phyloP scores from a whole-genome alignment of 2,797 vertebrate genomes.

The Crypturellus tataupa region DNA sequence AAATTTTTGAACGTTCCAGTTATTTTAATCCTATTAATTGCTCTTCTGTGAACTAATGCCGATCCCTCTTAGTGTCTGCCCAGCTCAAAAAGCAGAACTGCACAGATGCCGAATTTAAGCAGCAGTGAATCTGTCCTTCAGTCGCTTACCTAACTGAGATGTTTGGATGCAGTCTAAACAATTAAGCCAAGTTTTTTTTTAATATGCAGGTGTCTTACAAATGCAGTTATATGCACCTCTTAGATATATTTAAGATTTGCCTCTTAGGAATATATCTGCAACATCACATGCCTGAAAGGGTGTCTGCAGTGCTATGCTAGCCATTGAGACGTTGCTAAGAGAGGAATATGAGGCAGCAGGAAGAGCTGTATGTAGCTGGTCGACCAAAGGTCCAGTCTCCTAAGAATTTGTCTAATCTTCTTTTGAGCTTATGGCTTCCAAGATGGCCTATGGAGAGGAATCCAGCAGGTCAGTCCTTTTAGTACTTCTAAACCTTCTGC shows the following conservation, averaged over 20 bases:
- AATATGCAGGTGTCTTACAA: not conserved
- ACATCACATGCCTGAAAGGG: not conserved
- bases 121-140: not conserved
- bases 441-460: constrained; percentile 15
- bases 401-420: constrained; percentile 50
- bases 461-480: not conserved
- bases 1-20: not conserved
- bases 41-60: not conserved
- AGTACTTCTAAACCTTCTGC: not conserved
- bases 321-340: not conserved
- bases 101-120: not conserved
- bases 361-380: not conserved
- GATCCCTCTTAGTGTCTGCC: not conserved
- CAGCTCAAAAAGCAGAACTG: not conserved
- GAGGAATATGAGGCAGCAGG: not conserved
- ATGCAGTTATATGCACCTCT: not conserved
- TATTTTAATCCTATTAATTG: not conserved
- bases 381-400: not conserved
- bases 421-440: constrained; percentile 26
- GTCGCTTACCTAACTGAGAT: not conserved
- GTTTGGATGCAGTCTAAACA: not conserved
- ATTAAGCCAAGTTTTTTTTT: not conserved
- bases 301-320: not conserved
- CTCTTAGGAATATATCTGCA: not conserved
- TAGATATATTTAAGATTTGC: not conserved